phyloP scores from a whole-genome alignment of 2,888 invertebrate genomes.

The Villa cingulata region DNA sequence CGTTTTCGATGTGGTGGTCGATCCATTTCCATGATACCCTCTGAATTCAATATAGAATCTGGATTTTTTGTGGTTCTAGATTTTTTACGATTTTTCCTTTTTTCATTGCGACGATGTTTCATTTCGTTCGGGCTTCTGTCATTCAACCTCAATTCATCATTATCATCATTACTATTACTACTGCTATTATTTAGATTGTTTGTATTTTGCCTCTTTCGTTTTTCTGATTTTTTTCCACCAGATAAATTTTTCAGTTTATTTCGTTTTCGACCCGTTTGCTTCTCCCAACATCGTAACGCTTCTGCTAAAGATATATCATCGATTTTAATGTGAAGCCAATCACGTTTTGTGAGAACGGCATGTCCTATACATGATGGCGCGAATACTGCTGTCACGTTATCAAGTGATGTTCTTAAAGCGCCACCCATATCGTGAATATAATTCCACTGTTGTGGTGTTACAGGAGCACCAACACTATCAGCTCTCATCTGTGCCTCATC shows the following conservation, averaged over 20 bases:
- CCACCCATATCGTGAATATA: constrained; percentile 84
- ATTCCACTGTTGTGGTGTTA: constrained; percentile 84
- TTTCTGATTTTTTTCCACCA: constrained; percentile 15
- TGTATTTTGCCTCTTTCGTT: constrained; percentile 16
- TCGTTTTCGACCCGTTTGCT: constrained; percentile 18
- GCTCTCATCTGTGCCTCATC: constrained; percentile 91
- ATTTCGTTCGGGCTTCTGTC: constrained; percentile 14
- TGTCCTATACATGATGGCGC: constrained; percentile 91
- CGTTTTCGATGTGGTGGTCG: constrained; percentile 5
- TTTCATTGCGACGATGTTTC: constrained; percentile 19
- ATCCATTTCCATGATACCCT: background rate
- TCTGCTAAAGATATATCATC: constrained; percentile 72
- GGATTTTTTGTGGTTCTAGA: constrained; percentile 8
- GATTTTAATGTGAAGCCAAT: constrained; percentile 76
- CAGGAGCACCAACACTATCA: constrained; percentile 80
- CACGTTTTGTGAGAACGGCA: constrained; percentile 70
- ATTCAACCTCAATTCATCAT: constrained; percentile 6
- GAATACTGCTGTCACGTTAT: constrained; percentile 77
- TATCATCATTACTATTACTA: constrained; percentile 7
- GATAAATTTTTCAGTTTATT: constrained; percentile 15
- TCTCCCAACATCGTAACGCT: constrained; percentile 82
- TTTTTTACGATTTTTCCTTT: constrained; percentile 13
- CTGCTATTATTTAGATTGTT: constrained; percentile 15
- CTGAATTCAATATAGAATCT: constrained; percentile 2
- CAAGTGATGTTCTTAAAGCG: constrained; percentile 64